Evolutionary conservation across 2,113 vertebrate species (phyloP), one percentile per base, ranked within the genome.

Genomic region (Tachysurus fulvidraco): DNA sequence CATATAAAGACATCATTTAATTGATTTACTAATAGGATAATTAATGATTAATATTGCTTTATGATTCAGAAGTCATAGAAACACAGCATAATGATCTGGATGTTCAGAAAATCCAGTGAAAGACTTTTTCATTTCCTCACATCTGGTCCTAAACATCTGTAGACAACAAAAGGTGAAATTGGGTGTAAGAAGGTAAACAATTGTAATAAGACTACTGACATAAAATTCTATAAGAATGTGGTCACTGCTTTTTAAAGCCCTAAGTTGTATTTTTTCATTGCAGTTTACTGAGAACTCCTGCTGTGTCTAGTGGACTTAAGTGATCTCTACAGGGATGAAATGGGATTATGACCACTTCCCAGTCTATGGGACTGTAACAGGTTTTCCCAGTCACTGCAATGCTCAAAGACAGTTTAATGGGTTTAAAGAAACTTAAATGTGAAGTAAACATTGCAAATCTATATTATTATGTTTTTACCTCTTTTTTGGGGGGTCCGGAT

Each of bases 381-480:
- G 23, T 62, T 62, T 62, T 25, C 23, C 60, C 4, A 62, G 23
- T 62, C 8, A 62, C 60, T 2, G 3, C 0, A 25, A 62, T 62
- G 25, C 60, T 62, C n/a, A 65, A 36, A 1, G 12, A 65, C 64
- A 65, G n/a, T 65, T 65, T 65, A 65, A 14, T 14, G 64, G n/a
- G 13, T 30, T 69, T 69, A 69, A 36, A 14, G 36, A 62, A 62
- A n/a, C 23, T 62, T 9, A 62, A 62, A 62, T 62, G 23, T 62
- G 60, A 62, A 8, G 60, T 25, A 62, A 62, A 25, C 62, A 69
- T 69, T 3, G 65, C 2, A 30, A 7, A 6, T 36, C 67, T 69
- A 16, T 50, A 1, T 59, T 3, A 60, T 17, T 17, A 13, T 19
- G 28, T 50, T 19, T 84, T 64, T 71, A 90, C 67, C 84, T 89